These are phyloP conservation scores for Hoplodrina ambigua DNA, from an alignment of 2,888 invertebrate genomes.

Conservation along the genomic window DNA sequence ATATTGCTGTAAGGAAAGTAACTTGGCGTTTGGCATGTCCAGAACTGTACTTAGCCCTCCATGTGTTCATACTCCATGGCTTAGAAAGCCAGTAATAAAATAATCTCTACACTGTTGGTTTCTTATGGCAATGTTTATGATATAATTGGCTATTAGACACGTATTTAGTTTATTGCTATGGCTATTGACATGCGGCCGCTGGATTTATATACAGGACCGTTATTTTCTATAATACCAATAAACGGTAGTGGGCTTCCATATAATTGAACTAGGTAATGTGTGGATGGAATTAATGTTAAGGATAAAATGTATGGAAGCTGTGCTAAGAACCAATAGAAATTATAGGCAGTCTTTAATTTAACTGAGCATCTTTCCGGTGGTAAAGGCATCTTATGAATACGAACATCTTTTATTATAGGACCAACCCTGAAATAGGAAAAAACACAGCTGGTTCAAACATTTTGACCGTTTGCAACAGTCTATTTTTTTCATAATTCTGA, in stretches of 20 bases:
- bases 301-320: too few species aligned
- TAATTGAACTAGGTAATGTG: constrained; percentile 28
- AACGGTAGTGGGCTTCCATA: constrained; percentile 49
- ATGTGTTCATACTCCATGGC: constrained; percentile 22
- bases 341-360: too few species aligned
- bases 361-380: too few species aligned
- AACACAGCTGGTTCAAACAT: too few species aligned
- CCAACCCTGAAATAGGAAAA: too few species aligned
- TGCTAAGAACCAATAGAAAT: too few species aligned
- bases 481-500: too few species aligned
- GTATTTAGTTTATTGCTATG: constrained; percentile 63
- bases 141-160: constrained; percentile 70
- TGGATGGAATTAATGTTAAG: background rate
- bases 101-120: constrained; percentile 59
- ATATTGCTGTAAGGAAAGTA: too few species aligned
- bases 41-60: constrained; percentile 8
- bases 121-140: constrained; percentile 66
- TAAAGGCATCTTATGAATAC: too few species aligned
- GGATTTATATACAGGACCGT: constrained; percentile 55
- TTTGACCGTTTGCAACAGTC: too few species aligned
- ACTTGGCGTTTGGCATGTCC: too few species aligned
- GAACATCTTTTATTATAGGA: too few species aligned
- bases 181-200: constrained; percentile 53
- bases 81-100: constrained; percentile 56
- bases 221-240: constrained; percentile 40